Evolutionary conservation across 30 jellyfish, hydroid and myxozoan species (phyloP).

Genomic region (Aurelia sp.): DNA sequence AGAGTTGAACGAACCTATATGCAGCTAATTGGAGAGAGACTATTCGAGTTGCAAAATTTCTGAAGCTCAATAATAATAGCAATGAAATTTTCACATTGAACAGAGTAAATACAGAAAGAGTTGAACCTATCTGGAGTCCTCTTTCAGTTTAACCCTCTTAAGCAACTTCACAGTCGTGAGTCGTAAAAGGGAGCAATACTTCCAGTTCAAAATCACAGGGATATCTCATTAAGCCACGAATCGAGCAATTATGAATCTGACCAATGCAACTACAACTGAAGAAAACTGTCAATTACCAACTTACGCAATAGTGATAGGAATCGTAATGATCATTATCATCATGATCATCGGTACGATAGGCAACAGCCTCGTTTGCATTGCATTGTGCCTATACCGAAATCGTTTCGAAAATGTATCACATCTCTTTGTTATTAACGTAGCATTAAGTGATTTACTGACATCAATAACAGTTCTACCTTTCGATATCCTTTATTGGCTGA

Average conservation of each 20-base stretch:
- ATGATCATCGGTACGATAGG: constrained; percentile 63
- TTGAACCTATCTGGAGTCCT: too few species aligned
- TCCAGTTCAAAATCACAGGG: too few species aligned
- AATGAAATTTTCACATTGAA: too few species aligned
- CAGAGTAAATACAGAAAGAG: too few species aligned
- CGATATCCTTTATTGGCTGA: constrained; percentile 58
- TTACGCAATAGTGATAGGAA: constrained; percentile 29
- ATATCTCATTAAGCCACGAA: too few species aligned
- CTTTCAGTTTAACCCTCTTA: too few species aligned
- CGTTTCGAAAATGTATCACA: constrained; percentile 27
- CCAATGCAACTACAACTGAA: neutral
- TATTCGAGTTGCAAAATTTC: too few species aligned
- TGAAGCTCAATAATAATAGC: too few species aligned
- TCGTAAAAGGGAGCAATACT: too few species aligned
- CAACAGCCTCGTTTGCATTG: constrained; percentile 27
- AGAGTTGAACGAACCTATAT: too few species aligned
- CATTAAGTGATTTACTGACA: constrained; percentile 57
- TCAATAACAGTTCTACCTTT: constrained; percentile 59
- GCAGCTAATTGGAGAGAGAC: too few species aligned
- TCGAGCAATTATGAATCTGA: constrained; percentile 3
- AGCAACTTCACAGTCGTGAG: too few species aligned
- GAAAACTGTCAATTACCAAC: constrained; percentile 29
- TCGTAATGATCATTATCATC: constrained; percentile 10
- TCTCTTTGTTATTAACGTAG: constrained; percentile 59
- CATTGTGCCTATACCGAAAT: constrained; percentile 13